A percentile compares a stretch with the other conserved stretches of the same genome.
Conservation (phyloP, 2,797 vertebrate genomes). For the Syngnathus acus region DNA sequence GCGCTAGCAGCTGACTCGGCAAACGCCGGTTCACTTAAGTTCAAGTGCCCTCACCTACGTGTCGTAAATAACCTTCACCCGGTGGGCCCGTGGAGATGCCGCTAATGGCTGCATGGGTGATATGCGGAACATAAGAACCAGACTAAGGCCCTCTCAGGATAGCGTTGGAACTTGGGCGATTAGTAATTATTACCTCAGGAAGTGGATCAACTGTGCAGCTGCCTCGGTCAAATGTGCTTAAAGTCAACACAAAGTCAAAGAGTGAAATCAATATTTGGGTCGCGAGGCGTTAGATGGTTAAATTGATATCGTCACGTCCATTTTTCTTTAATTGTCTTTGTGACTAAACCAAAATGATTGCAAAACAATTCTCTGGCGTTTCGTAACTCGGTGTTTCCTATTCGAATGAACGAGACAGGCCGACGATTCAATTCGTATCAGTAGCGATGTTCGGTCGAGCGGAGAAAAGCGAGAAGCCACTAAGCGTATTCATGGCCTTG, state of each 20-base stretch:
- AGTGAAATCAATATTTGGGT: background rate
- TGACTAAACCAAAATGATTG: too few species aligned
- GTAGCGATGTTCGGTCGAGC: slow-evolving; percentile 51
- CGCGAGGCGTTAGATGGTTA: too few species aligned
- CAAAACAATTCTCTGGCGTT: too few species aligned
- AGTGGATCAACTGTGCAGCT: slow-evolving; percentile 11
- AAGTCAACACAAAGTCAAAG: slow-evolving; percentile 2
- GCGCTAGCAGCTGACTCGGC: slow-evolving; percentile 58
- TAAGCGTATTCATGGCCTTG: slow-evolving; percentile 67
- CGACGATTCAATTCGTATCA: slow-evolving; percentile 57
- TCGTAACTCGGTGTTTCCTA: too few species aligned
- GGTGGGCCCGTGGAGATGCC: slow-evolving; percentile 33
- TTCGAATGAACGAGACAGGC: background rate
- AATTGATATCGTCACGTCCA: too few species aligned
- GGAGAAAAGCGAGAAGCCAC: slow-evolving; percentile 52
- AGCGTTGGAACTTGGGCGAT: slow-evolving; percentile 40
- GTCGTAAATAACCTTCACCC: slow-evolving; percentile 61
- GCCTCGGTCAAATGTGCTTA: background rate
- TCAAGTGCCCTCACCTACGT: slow-evolving; percentile 53
- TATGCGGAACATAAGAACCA: slow-evolving; percentile 38
- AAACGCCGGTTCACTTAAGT: slow-evolving; percentile 55
- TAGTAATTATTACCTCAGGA: slow-evolving; percentile 52
- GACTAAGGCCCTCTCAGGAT: slow-evolving; percentile 49
- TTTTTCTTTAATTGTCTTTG: too few species aligned
- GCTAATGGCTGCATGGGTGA: slow-evolving; percentile 56